Base-by-base conservation (phyloP, 2,113 vertebrate species). In the Nesogale talazaci region DNA sequence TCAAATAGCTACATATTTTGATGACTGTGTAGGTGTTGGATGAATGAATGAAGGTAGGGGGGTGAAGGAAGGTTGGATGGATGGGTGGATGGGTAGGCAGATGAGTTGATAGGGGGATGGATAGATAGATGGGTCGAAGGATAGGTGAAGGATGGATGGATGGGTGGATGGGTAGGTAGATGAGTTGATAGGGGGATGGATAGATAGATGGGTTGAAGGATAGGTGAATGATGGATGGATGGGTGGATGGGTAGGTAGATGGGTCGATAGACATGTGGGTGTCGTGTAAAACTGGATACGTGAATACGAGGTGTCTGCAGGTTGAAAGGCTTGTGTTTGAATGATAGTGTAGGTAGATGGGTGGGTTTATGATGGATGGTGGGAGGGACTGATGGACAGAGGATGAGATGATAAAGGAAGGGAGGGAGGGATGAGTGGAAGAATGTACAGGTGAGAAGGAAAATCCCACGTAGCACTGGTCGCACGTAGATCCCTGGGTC, bases 21-120 rank as follows among this genome's bases (percentile, higher is more conserved):
- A 23, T 57, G 52, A 17, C 11, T 81, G 14, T 23, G 27, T 38
- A 19, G 25, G 1, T 16, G 42, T 46, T 46, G 42, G 42, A 5
- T 46, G 16, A 1, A 40, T 9, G 36, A 1, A 3, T 36, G 59
- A 3, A 16, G 16, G 9, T 57, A 16, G 8, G 56, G 8, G 0
- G 34, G 23, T 74, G 70, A 34, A 38, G 20, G 34, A 10, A 17
- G 27, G 4, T 6, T 10, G 14, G 29, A 3, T 17, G 22, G 38
- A 8, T 31, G 17, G 59, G 16, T 29, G 59, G 34, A 25, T 31
- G 29, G 36, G 25, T 19, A 4, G 36, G 36, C 7, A 29, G 23
- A 74, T 6, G 42, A 25, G 31, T 38, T 23, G 34, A 59, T 40
- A 6, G 70, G 9, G 22, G 22, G 34, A 20, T 31, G 2, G 10